Base-by-base conservation (phyloP, 2,113 vertebrate genomes). In the Hassar affinis region DNA sequence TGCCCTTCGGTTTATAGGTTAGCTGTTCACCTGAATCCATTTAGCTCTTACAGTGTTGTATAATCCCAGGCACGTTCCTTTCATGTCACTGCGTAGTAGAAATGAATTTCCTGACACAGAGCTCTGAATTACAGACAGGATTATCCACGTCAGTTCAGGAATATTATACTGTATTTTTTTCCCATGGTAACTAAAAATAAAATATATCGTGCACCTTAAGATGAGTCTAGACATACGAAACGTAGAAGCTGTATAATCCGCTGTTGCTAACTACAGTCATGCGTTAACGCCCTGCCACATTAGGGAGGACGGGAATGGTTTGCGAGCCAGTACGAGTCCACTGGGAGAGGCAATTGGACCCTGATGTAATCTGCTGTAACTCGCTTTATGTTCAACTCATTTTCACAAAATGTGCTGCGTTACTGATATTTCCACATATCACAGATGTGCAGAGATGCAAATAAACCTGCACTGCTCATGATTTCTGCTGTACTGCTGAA, bases 311-410 rank as follows among this genome's bases (percentile, higher is more conserved):
- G 35, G 4, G 68, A 25, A 71, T 33, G 17, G 42, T 49, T 49
- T 74, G 45, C 10, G 42, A 69, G 66, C 66, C 66, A 27, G 7
- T 49, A 14, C 17, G 74, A 22, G 47, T 52, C n/a, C 33, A 10
- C 54, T 9, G n/a, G n/a, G 47, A 52, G 17, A 76, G 3, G 45
- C 3, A 76, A 38, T 4, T 76, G 1, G 30, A 20, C 15, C 27
- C 27, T 76, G 47, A 51, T 75, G 72, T 76, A 76, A 76, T 54
- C 38, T 45, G 38, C 42, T 72, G 69, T 72, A 72, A 72, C 69
- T 27, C 1, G 27, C 27, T 33, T 52, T 54, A 76, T 52, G 72
- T 75, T 30, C 49, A 51, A 51, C 27, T 54, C 49, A 22, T 76
- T 76, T 76, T 11, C 8, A 33, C 17, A 54, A 76, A 76, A 76